A percentile compares a stretch with the other conserved stretches of the same genome.
Conservation (phyloP, 2,797 vertebrate genomes). For the Chromobotia macracanthus region DNA sequence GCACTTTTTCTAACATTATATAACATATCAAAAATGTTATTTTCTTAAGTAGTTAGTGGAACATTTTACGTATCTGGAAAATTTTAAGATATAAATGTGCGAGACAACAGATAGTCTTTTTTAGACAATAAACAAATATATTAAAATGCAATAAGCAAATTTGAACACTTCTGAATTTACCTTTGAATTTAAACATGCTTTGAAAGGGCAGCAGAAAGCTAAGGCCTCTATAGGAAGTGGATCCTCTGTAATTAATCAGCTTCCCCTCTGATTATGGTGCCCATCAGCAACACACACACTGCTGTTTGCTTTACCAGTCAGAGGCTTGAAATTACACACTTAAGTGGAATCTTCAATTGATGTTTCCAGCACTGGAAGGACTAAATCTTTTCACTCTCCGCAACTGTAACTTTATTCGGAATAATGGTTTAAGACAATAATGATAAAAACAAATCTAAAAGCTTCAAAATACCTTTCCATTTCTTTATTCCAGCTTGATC, state of each 20-base stretch:
- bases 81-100: too few species aligned
- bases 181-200: too few species aligned
- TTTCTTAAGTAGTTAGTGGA: too few species aligned
- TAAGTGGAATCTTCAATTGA: slow-evolving; percentile 45
- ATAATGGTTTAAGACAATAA: not conserved
- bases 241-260: slow-evolving; percentile 81
- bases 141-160: slow-evolving; percentile 24
- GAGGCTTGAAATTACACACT: slow-evolving; percentile 41
- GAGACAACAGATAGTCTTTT: too few species aligned
- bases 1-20: too few species aligned
- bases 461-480: slow-evolving; percentile 34
- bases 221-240: slow-evolving; percentile 61
- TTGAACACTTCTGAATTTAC: slow-evolving; percentile 20
- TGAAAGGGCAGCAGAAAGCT: slow-evolving; percentile 64
- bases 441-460: not conserved
- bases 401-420: not conserved
- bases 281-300: slow-evolving; percentile 69
- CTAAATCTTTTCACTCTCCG: slow-evolving; percentile 30
- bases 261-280: slow-evolving; percentile 79
- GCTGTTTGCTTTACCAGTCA: slow-evolving; percentile 43
- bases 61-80: too few species aligned
- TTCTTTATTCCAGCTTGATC: slow-evolving; percentile 11
- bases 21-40: too few species aligned
- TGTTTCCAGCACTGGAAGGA: slow-evolving; percentile 34
- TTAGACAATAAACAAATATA: slow-evolving; percentile 16